Evolutionary conservation across 2,113 vertebrate species (phyloP).

Genomic region (Todiramphus chloris): DNA sequence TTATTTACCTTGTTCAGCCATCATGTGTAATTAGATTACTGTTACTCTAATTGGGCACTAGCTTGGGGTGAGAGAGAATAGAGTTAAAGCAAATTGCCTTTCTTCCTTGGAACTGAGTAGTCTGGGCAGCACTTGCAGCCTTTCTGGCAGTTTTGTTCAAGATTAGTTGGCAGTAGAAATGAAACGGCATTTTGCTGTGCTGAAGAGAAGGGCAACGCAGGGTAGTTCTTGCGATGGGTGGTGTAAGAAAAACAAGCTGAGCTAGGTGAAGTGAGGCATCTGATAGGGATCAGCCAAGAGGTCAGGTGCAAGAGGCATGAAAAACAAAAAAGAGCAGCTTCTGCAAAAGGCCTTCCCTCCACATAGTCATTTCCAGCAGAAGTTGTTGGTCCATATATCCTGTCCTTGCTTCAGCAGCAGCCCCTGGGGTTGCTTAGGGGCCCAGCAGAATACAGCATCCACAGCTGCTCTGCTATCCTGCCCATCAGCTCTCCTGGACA

Average conservation of each 20-base stretch:
- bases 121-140: background rate
- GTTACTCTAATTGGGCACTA: background rate
- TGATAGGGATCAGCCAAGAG: background rate
- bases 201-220: background rate
- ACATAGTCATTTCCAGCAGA: background rate
- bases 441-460: background rate
- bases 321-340: background rate
- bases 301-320: background rate
- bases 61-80: background rate
- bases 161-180: background rate
- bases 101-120: background rate
- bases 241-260: background rate
- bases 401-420: background rate
- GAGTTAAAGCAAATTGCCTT: background rate
- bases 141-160: background rate
- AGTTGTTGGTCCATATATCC: background rate
- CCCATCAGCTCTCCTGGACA: background rate
- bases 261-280: background rate
- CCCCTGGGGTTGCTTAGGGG: rapidly evolving
- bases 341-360: background rate
- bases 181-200: background rate
- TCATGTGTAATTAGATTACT: background rate
- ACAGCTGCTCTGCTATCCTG: background rate
- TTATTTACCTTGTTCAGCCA: background rate
- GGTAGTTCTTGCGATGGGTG: background rate